Evolutionary conservation across 2,113 vertebrate genomes (phyloP).

Genomic region (Oplegnathus fasciatus): DNA sequence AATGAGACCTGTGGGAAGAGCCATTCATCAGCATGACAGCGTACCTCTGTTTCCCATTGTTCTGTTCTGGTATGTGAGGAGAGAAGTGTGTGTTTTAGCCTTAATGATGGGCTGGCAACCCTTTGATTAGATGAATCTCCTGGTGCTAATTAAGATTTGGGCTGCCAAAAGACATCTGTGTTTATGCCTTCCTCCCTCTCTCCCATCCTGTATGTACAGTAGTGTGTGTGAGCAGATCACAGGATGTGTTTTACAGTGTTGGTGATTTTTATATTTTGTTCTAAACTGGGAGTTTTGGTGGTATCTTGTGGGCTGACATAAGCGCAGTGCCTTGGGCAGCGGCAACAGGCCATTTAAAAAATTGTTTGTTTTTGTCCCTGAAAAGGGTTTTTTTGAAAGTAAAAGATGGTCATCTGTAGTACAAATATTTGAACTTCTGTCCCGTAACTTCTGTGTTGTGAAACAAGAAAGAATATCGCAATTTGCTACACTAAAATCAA

Average conservation of each 20-base stretch:
- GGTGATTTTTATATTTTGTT: conserved; percentile 4
- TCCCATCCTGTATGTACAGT: neutral
- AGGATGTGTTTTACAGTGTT: neutral
- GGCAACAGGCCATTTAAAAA: neutral
- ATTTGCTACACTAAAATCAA: neutral
- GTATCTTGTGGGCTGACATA: conserved; percentile 18
- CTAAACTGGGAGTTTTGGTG: conserved; percentile 22
- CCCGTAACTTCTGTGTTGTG: neutral
- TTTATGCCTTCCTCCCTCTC: conserved; percentile 51
- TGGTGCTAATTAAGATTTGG: conserved; percentile 75
- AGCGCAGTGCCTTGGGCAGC: conserved; percentile 3
- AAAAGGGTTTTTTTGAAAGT: neutral
- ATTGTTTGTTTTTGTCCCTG: neutral
- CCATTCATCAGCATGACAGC: conserved; percentile 80
- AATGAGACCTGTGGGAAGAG: conserved; percentile 81
- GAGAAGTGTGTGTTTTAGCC: conserved; percentile 71
- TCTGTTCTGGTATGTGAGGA: conserved; percentile 69
- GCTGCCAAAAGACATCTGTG: conserved; percentile 73
- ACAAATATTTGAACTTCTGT: neutral
- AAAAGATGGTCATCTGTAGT: neutral
- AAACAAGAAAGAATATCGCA: neutral
- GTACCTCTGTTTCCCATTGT: conserved; percentile 79
- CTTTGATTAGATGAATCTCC: conserved; percentile 77
- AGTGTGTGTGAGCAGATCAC: neutral
- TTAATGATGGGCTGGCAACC: conserved; percentile 75